These are phyloP conservation scores for Sebastes trivittatus DNA, from an alignment of 2,797 vertebrate species.

Conservation along the genomic window DNA sequence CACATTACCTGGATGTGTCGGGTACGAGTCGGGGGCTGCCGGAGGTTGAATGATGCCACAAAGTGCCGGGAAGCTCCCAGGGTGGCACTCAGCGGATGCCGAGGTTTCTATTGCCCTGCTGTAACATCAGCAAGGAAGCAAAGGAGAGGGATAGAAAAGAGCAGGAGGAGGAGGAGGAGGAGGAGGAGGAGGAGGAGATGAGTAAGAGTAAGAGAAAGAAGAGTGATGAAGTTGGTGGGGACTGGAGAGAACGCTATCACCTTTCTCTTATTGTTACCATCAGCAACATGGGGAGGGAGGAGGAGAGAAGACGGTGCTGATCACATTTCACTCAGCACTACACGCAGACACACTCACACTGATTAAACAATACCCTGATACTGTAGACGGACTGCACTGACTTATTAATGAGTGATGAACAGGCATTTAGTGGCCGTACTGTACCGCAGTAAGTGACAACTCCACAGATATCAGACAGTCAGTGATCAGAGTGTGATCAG, in stretches of 20 bases:
- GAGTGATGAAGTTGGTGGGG: conserved; percentile 24
- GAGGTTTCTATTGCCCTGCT: conserved; percentile 40
- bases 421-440: conserved; percentile 32
- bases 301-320: conserved; percentile 6
- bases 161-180: not conserved
- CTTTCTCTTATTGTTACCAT: conserved; percentile 55
- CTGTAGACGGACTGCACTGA: conserved; percentile 54
- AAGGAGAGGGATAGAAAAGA: not conserved
- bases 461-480: conserved; percentile 1
- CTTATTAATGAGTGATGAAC: conserved; percentile 74
- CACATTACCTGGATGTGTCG: conserved; percentile 55
- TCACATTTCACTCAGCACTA: conserved; percentile 61
- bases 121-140: conserved; percentile 35
- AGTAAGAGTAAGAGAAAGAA: not conserved
- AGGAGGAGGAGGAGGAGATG: not conserved
- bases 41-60: conserved; percentile 53
- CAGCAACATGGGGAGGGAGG: conserved; percentile 42
- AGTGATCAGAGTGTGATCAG: conserved; percentile 10
- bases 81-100: conserved; percentile 52
- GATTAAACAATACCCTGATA: conserved; percentile 62
- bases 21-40: conserved; percentile 30
- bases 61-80: conserved; percentile 45
- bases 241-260: conserved; percentile 34
- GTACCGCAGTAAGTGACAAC: conserved; percentile 25
- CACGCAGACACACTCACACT: conserved; percentile 44